A percentile compares a stretch with the other conserved stretches of the same genome.
Evolutionary conservation across 2,888 invertebrate genomes (phyloP).

Genomic region (Aphrophora alni): DNA sequence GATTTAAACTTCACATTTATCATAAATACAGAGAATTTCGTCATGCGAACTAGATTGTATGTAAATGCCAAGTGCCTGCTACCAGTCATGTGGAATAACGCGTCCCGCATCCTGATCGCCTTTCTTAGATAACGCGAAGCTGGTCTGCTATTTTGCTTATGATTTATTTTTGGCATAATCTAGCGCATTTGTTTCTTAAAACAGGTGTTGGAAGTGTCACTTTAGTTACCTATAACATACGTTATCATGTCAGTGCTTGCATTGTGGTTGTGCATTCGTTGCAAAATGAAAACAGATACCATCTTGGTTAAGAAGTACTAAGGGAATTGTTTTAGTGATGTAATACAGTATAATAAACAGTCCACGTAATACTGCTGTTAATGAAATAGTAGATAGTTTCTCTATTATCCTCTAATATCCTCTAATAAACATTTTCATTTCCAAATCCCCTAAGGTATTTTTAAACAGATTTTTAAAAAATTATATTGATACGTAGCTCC

Average conservation of each 20-base stretch:
- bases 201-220: not conserved
- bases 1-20: not conserved
- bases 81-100: not conserved
- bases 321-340: too few relatives aligned
- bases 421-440: too few relatives aligned
- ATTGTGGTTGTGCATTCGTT: too few relatives aligned
- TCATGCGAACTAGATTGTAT: not conserved
- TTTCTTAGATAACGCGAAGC: not conserved
- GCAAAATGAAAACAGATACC: too few relatives aligned
- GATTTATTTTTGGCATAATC: not conserved
- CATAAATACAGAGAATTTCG: not conserved
- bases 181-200: not conserved
- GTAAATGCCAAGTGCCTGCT: not conserved
- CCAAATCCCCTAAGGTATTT: too few relatives aligned
- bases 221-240: not conserved
- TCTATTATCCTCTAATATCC: too few relatives aligned
- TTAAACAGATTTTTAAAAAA: too few relatives aligned
- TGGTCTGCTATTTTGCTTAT: not conserved
- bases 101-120: not conserved
- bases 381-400: too few relatives aligned
- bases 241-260: not conserved
- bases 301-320: too few relatives aligned
- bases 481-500: too few relatives aligned
- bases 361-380: too few relatives aligned
- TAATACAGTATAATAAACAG: too few relatives aligned